phyloP scores from a whole-genome alignment of 1,140 invertebrate genomes.

The Lordiphosa stackelbergi region DNA sequence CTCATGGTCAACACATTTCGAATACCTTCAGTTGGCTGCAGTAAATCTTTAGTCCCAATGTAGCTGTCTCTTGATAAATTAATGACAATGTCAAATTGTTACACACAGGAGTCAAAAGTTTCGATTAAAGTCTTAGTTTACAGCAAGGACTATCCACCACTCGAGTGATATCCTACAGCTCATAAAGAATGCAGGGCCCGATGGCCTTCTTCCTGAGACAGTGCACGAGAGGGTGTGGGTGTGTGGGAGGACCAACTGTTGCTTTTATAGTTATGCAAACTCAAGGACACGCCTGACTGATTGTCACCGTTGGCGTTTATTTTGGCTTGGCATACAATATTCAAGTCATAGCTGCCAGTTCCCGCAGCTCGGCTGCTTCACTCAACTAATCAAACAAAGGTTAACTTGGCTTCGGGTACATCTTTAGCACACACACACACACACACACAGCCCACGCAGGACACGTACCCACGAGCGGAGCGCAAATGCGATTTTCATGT shows the following conservation, averaged over 20 bases:
- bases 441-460: slow-evolving; percentile 5
- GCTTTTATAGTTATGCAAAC: slow-evolving; percentile 10
- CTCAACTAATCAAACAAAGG: slow-evolving; percentile 5
- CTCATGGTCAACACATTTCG: not conserved
- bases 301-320: slow-evolving; percentile 14
- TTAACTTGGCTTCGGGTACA: no score
- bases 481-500: no score
- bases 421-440: no score
- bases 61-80: slow-evolving; percentile 39
- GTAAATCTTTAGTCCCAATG: slow-evolving; percentile 1
- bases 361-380: not conserved
- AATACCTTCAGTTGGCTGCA: slow-evolving; percentile 4
- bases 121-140: slow-evolving; percentile 45
- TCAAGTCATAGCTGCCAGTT: slow-evolving; percentile 6
- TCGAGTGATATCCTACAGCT: not conserved
- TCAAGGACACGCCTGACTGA: slow-evolving; percentile 9
- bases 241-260: slow-evolving; percentile 8
- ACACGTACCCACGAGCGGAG: slow-evolving; percentile 4
- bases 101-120: slow-evolving; percentile 42
- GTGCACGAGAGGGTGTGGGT: not conserved
- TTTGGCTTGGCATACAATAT: slow-evolving; percentile 11
- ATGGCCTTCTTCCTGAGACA: slow-evolving; percentile 1
- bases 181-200: slow-evolving; percentile 10
- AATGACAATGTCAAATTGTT: slow-evolving; percentile 46
- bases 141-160: no score